phyloP scores from a whole-genome alignment of 2,113 vertebrate genomes.

The Oenanthe melanoleuca region DNA sequence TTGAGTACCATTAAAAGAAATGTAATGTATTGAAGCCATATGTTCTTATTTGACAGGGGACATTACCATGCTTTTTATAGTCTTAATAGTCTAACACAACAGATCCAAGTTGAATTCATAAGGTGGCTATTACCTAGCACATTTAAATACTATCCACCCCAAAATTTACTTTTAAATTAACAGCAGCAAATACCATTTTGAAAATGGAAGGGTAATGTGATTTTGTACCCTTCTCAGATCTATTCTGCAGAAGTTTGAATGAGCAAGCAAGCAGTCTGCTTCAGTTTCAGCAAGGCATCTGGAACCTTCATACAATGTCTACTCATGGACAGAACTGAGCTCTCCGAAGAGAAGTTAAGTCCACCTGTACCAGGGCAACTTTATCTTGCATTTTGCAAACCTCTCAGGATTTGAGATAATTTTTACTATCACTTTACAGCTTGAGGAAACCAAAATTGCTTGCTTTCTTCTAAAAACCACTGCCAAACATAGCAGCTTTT shows the following conservation, averaged over 20 bases:
- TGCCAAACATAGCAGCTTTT: neutral
- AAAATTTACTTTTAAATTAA: neutral
- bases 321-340: fast-evolving
- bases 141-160: neutral
- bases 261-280: neutral
- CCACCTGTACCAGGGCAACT: neutral
- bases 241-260: neutral
- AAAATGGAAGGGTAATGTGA: neutral
- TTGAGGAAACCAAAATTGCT: neutral
- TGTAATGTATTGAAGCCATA: neutral
- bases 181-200: neutral
- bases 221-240: neutral
- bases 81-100: neutral
- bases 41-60: neutral
- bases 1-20: neutral
- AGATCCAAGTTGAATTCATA: neutral
- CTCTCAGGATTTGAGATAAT: neutral
- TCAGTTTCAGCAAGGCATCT: neutral
- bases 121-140: neutral
- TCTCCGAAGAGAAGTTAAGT: neutral
- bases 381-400: neutral
- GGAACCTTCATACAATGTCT: neutral
- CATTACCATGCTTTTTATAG: neutral
- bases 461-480: neutral
- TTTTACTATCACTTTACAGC: neutral